Percentiles rank a stretch among this genome's conserved stretches.
phyloP scores from a whole-genome alignment of 2,797 vertebrate species.

The Semaprochilodus insignis region DNA sequence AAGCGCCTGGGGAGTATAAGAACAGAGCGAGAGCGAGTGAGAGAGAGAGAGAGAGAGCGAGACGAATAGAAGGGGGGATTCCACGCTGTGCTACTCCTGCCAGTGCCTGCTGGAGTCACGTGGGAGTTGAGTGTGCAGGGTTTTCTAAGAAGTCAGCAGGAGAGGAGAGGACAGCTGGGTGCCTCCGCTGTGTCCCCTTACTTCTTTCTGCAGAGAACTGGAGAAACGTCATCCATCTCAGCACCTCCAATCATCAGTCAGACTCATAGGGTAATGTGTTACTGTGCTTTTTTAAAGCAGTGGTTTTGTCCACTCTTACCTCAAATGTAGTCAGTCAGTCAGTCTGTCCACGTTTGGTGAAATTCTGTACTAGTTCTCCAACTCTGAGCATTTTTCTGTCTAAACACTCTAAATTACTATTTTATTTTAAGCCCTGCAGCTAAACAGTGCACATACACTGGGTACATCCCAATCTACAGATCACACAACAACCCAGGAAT shows the following conservation, averaged over 20 bases:
- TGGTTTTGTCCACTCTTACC: background rate
- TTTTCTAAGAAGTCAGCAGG: conserved; percentile 27
- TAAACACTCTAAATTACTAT: too few species aligned
- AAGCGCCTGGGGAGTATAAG: background rate
- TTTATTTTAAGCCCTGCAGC: too few species aligned
- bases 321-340: background rate
- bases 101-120: background rate
- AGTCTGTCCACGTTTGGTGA: too few species aligned
- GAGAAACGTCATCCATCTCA: background rate
- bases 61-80: background rate
- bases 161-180: conserved; percentile 8
- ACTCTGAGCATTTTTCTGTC: too few species aligned
- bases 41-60: background rate
- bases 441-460: too few species aligned
- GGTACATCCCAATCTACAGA: too few species aligned
- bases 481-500: too few species aligned
- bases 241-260: background rate
- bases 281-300: background rate
- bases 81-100: background rate
- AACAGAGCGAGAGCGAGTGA: conserved; percentile 6
- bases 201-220: too few species aligned
- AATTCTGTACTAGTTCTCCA: background rate
- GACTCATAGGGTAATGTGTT: background rate
- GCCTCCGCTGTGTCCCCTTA: background rate
- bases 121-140: conserved; percentile 22